Evolutionary conservation across 2,888 invertebrate genomes (phyloP), one percentile per base, ranked within the genome.

Genomic region (Agrochola lychnidis): DNA sequence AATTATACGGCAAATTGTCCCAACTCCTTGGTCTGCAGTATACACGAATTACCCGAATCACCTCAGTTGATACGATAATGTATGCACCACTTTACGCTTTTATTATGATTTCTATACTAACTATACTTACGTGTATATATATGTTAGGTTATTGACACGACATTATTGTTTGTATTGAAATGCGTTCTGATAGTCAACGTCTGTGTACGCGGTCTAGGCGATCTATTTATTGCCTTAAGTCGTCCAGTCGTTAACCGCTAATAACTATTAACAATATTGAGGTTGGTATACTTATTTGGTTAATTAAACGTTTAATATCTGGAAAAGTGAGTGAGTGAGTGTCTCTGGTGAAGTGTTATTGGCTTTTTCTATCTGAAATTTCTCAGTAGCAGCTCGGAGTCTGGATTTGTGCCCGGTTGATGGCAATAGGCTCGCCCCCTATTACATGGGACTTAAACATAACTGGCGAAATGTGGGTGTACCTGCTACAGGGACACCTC

Each of bases 1-100:
- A 93, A 92, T 89, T 81, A 89, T 93, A 88, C 88, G 91, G 87
- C 90, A 92, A 94, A 92, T 94, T 94, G 93, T 85, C 88, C 88
- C 89, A 88, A 70, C 78, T 86, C 84, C 78, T 86, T 83, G 81
- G 73, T 82, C 84, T 87, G 80, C 77, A 83, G 78, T 78, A 74
- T 45, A 57, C 36, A 45, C 71, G 42, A 89, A 89, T 89, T 87
- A 86, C 83, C 81, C 79, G 81, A 90, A 90, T 87, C 85, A 87
- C 80, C 85, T 85, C 78, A 61, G 81, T 84, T 88, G 74, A 84
- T 82, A 69, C 75, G 73, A 77, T 88, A 82, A 88, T 87, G 68
- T 81, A 79, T 86, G 80, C 77, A 75, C 40, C 73, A 77, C 61
- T 79, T 78, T 76, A 79, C 75, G 75, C 42, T 66, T 78, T 78